A percentile compares a stretch with the other conserved stretches of the same genome.
phyloP scores from a whole-genome alignment of 2,113 vertebrate species.

The Catagonus wagneri region DNA sequence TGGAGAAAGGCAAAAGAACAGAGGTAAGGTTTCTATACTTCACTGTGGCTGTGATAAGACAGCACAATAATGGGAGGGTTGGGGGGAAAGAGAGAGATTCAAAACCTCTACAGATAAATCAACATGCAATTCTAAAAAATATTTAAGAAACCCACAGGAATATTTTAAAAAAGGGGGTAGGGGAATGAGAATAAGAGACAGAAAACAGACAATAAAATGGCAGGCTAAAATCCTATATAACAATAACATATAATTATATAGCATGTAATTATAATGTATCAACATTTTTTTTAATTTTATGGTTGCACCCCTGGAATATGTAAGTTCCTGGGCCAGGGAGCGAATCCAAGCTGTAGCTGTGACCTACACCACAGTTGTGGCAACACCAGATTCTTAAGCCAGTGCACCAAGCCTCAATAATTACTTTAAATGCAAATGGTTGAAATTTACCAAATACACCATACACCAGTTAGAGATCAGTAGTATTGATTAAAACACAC shows the following conservation, averaged over 20 bases:
- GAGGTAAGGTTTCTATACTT: background rate
- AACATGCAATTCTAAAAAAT: background rate
- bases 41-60: background rate
- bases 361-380: too few species aligned
- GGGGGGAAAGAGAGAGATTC: background rate
- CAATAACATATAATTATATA: background rate
- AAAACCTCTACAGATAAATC: background rate
- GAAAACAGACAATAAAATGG: background rate
- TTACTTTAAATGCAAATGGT: background rate
- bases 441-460: background rate
- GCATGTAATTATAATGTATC: background rate
- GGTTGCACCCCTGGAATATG: too few species aligned
- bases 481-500: background rate
- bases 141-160: background rate
- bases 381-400: too few species aligned
- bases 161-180: too few species aligned
- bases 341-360: too few species aligned
- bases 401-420: background rate
- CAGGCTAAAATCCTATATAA: background rate
- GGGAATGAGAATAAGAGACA: background rate
- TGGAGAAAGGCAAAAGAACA: background rate
- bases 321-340: too few species aligned
- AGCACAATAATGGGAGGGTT: background rate
- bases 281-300: background rate
- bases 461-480: background rate